Evolutionary conservation across 2,888 invertebrate genomes (phyloP).

Genomic region (Oligia strigilis): DNA sequence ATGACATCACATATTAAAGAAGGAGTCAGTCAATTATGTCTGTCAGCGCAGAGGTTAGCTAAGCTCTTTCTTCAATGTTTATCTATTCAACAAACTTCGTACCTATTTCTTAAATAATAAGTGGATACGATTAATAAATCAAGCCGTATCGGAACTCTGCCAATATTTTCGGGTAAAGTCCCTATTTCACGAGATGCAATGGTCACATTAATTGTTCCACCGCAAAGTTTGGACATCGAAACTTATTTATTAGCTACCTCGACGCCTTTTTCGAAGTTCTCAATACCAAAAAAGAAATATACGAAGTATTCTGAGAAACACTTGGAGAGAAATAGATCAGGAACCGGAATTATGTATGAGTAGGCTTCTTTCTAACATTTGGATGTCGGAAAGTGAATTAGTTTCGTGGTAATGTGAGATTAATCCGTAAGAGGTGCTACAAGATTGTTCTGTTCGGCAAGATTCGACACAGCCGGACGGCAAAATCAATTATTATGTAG

Average conservation of each 20-base stretch:
- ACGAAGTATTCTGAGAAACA: conserved; percentile 46
- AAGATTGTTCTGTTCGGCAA: neutral
- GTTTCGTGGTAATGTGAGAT: conserved; percentile 10
- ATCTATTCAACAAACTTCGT: neutral
- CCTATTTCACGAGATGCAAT: conserved; percentile 23
- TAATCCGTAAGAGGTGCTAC: neutral
- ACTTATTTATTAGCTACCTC: conserved; percentile 71
- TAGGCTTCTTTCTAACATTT: conserved; percentile 12
- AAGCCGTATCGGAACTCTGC: conserved; percentile 8
- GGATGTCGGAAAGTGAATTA: conserved; percentile 5
- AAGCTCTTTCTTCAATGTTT: neutral
- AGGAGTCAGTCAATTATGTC: neutral
- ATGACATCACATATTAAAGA: no score
- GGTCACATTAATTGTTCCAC: conserved; percentile 54
- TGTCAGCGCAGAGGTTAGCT: neutral
- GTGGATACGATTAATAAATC: conserved; percentile 27
- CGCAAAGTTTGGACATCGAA: conserved; percentile 65
- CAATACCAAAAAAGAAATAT: conserved; percentile 52
- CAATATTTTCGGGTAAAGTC: conserved; percentile 47
- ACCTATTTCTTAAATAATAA: neutral
- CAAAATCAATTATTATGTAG: neutral
- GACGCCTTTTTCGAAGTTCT: conserved; percentile 59
- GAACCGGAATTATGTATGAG: conserved; percentile 31
- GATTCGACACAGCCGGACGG: neutral
- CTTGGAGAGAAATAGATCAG: conserved; percentile 44